Base-by-base conservation (phyloP, 2,113 vertebrate genomes). In the Apaloderma vittatum region DNA sequence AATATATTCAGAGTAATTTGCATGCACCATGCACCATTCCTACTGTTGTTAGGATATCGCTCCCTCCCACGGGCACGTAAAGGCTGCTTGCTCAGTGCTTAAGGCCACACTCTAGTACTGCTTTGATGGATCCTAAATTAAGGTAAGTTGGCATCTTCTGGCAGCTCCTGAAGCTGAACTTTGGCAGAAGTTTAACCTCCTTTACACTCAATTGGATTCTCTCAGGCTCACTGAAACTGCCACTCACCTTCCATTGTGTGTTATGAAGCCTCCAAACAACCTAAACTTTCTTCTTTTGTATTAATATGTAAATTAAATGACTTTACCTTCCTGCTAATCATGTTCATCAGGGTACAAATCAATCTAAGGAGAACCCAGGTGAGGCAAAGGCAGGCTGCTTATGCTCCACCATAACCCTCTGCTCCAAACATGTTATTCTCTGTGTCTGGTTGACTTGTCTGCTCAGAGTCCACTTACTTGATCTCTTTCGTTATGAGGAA, bases 41-140 rank as follows among this genome's bases (percentile, higher is more conserved):
- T 86, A 9, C 34, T 55, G 15, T 49, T 74, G 65, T 6, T 83
- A 62, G 80, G 94, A 24, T 68, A 67, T 71, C 61, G 1, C 72
- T 92, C 88, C 86, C 76, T 95, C 93, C 65, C 80, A 59, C 77
- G 29, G 66, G 57, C 90, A 76, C 3, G 0, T 43, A 68, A 91
- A 89, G 40, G 73, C 77, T 94, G 70, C 86, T 93, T 67, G 66
- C 85, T 91, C 93, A 43, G 6, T 59, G 67, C 76, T 71, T 54
- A 26, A 76, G 36, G 52, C 48, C 85, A 88, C 92, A 15, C 43
- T 66, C 57, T 30, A 54, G 37, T 21, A 12, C 43, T 32, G 10
- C 62, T 77, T 51, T 82, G 86, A 63, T 63, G 63, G 79, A 45
- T 91, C 51, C 72, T 77, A 71, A 93, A 6, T 4, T 24, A 57